Conservation (phyloP, 2,113 vertebrate species). For the Stegastes partitus region DNA sequence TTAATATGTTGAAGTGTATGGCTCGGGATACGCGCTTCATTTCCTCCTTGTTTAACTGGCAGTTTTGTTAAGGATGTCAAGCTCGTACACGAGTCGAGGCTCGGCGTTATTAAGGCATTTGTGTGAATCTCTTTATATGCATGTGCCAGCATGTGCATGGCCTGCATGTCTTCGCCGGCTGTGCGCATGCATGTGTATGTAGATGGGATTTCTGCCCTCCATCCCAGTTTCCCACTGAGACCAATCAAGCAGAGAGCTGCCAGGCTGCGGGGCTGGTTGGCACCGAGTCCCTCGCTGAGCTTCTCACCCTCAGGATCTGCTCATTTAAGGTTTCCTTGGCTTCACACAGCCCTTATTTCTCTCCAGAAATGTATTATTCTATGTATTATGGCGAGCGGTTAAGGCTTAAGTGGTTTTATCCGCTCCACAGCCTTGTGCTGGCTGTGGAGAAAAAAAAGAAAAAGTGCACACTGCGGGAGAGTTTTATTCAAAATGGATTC, state of each 20-base stretch:
- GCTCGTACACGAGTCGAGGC: conserved; percentile 4
- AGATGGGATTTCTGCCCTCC: conserved; percentile 64
- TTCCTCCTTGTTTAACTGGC: neutral
- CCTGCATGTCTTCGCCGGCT: conserved; percentile 9
- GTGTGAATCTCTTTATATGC: neutral
- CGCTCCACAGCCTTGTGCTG: conserved; percentile 14
- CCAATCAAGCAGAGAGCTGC: conserved; percentile 72
- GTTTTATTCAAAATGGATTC: conserved; percentile 12
- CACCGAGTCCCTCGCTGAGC: conserved; percentile 54
- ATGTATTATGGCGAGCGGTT: conserved; percentile 36
- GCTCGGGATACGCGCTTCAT: no score
- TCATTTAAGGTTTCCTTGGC: conserved; percentile 71
- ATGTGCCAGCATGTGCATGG: conserved; percentile 11
- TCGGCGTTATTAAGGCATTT: conserved; percentile 15
- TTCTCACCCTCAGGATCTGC: conserved; percentile 61
- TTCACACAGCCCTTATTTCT: conserved; percentile 51
- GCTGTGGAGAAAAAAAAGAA: conserved; percentile 8
- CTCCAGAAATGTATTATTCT: conserved; percentile 43
- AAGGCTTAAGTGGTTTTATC: conserved; percentile 39
- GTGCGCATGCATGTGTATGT: conserved; percentile 48
- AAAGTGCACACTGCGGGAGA: conserved; percentile 3
- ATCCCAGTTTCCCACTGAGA: conserved; percentile 70
- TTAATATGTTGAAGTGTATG: conserved; percentile 31
- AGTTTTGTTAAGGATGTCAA: conserved; percentile 1
- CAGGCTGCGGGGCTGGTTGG: conserved; percentile 70